Conservation (phyloP, 2,113 vertebrate genomes). For the Ptilonorhynchus violaceus region DNA sequence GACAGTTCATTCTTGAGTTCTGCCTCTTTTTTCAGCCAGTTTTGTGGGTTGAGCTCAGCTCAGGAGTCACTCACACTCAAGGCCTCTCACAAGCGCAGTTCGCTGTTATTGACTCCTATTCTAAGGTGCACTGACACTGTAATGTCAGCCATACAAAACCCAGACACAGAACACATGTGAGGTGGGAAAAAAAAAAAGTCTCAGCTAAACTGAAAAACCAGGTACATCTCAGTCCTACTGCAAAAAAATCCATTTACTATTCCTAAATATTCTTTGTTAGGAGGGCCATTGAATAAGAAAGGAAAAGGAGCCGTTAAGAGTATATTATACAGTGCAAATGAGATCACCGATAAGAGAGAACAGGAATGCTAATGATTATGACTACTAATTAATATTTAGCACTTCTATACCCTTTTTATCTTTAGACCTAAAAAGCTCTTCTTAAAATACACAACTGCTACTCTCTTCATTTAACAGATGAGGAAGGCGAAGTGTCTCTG, state of each 20-base stretch:
- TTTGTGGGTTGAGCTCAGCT: neutral
- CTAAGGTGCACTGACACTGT: neutral
- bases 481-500: neutral
- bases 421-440: neutral
- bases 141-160: neutral
- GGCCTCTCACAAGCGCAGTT: neutral
- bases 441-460: neutral
- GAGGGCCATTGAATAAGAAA: neutral
- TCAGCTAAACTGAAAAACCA: neutral
- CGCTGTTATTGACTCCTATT: neutral
- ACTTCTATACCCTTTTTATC: conserved; percentile 54
- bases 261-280: neutral
- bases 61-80: neutral
- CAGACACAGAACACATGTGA: neutral
- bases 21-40: neutral
- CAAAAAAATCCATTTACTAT: neutral
- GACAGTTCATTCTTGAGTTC: neutral
- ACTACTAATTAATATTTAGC: conserved; percentile 47
- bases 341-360: conserved; percentile 1
- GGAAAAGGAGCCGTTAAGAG: neutral
- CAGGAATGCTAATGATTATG: conserved; percentile 23
- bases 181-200: neutral
- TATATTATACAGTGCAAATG: neutral
- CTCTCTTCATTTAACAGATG: neutral
- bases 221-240: neutral